Evolutionary conservation across 2,113 vertebrate genomes (phyloP), one percentile per base, ranked within the genome.

Genomic region (Ondatra zibethicus): DNA sequence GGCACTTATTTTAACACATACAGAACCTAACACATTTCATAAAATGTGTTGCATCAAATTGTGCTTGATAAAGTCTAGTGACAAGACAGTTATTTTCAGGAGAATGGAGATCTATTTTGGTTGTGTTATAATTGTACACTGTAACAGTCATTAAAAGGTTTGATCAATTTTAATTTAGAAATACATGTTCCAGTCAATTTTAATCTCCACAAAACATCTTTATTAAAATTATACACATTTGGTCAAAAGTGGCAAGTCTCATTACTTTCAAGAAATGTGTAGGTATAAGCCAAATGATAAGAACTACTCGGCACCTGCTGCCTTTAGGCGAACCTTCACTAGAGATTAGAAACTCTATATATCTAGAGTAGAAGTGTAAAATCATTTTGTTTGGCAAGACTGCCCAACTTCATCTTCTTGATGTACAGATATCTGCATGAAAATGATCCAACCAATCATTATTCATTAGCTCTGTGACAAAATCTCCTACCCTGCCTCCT

Each of bases 261-360:
- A 25, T 76, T 76, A 36, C 25, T 93, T 52, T 85, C 58, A 91
- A 96, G 66, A 92, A 76, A 76, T n/a, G 76, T 21, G 97, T 68
- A 72, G 23, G 23, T 61, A 78, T 65, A 92, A 97, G 91, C 5
- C 7, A 89, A 94, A 63, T 94, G 45, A 81, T 95, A 91, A 95
- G 29, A 89, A 85, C 21, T 66, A 89, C 42, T 47, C 7, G 66
- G 72, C 81, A 97, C 94, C 92, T 96, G 94, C 76, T 97, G 92
- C 88, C 92, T 98, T 85, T 80, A 96, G 66, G 73, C 70, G 89
- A 86, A 88, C 25, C 84, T 52, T 92, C 72, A 91, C 87, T 42
- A 70, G 87, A 88, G 36, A 70, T 90, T 80, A 86, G 45, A 81
- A 86, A 85, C 61, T 75, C 42, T 88, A 7, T 36, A 36, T 45